These are phyloP conservation scores for Resseliella maxima DNA, from an alignment of 2,888 invertebrate genomes.

Conservation along the genomic window DNA sequence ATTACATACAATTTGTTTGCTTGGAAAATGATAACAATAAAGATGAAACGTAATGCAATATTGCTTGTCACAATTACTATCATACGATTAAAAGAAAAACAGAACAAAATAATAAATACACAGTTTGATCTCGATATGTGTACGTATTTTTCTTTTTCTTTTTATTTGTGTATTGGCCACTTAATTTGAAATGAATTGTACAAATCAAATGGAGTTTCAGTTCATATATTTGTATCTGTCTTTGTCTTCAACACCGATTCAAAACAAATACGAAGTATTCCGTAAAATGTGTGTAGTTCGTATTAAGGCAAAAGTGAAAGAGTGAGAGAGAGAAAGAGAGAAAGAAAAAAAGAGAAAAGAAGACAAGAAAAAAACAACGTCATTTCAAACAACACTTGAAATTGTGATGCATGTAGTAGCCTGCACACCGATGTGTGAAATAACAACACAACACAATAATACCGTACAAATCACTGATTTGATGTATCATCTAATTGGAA, in stretches of 20 bases:
- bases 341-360: too few species aligned
- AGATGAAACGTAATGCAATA: neutral
- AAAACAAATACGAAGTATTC: neutral
- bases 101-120: neutral
- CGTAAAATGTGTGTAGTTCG: too few species aligned
- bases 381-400: neutral
- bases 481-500: neutral
- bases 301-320: too few species aligned
- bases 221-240: too few species aligned
- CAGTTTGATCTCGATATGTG: neutral
- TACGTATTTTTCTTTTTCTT: neutral
- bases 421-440: too few species aligned
- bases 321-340: too few species aligned
- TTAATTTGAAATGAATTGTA: too few species aligned
- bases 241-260: neutral
- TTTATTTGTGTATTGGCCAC: neutral
- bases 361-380: conserved; percentile 12
- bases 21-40: conserved; percentile 33
- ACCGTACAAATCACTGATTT: neutral
- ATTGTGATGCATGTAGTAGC: too few species aligned
- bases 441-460: too few species aligned
- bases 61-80: conserved; percentile 16
- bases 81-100: neutral
- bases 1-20: too few species aligned
- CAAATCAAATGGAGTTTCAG: too few species aligned